Base-by-base conservation (phyloP, 2,113 vertebrate species). In the Cynoglossus semilaevis region DNA sequence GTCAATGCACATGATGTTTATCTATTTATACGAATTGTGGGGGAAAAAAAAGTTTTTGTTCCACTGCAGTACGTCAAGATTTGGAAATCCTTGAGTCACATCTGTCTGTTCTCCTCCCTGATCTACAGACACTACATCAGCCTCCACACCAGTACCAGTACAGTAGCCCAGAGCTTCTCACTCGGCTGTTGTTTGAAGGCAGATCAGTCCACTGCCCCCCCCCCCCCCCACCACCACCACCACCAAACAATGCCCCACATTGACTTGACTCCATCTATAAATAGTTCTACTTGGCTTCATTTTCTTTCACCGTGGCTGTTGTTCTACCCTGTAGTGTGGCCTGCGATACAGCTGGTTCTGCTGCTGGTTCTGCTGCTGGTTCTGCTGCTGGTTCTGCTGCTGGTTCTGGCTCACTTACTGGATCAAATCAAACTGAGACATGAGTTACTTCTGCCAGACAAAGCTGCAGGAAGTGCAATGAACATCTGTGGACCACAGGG, bases 181-280 rank as follows among this genome's bases (percentile, higher is more conserved):
- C 22, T 29, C 44, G 45, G 54, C 61, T 58, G 18, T 42, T 43
- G 18, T 73, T 59, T 62, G 15, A 69, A 70, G 58, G 75, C 49
- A 63, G 47, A 63, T 72, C 43, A n/a, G n/a, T n/a, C n/a, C n/a
- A n/a, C n/a, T n/a, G n/a, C n/a, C n/a, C n/a, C n/a, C n/a, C n/a
- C n/a, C n/a, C n/a, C n/a, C n/a, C n/a, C n/a, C n/a, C n/a, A n/a
- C n/a, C n/a, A n/a, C n/a, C n/a, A n/a, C n/a, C n/a, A 35, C 22
- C 2, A 29, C 22, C n/a, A 48, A 84, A 77, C 76, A 67, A 79
- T 63, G 79, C 66, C 63, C 79, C 77, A 76, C 67, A 79, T 74
- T 55, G 52, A 56, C 45, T 69, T 63, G 52, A 56, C 45, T 69
- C 61, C 44, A 54, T 72, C 66, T 79, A 81, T 77, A 76, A 79